Evolutionary conservation across 1,140 invertebrate genomes (phyloP).

Genomic region (Plutomurus gul): DNA sequence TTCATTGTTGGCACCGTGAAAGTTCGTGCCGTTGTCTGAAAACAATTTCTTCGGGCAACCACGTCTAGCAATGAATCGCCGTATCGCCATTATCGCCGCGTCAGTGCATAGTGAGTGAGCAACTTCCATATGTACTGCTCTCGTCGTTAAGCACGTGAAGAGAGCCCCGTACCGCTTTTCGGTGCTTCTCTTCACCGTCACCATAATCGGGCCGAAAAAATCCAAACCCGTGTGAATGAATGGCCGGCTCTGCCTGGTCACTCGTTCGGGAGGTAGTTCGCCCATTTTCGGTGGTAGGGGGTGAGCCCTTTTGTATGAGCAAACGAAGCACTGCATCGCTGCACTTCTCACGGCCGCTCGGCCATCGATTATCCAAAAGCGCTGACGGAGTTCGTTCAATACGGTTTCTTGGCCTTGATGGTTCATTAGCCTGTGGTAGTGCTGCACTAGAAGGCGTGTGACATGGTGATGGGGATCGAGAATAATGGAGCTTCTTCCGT

Average conservation of each 20-base stretch:
- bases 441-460: not conserved
- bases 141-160: constrained; percentile 50
- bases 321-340: not conserved
- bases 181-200: constrained; percentile 1
- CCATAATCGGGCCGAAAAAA: constrained; percentile 46
- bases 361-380: not conserved
- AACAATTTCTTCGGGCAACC: constrained; percentile 45
- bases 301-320: not conserved
- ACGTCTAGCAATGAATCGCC: constrained; percentile 51
- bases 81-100: constrained; percentile 47
- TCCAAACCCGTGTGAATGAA: constrained; percentile 44
- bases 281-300: constrained; percentile 34
- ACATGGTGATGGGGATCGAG: not conserved
- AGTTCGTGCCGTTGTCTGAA: constrained; percentile 55
- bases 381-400: not conserved
- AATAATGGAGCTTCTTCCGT: too few relatives aligned
- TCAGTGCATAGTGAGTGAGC: constrained; percentile 41
- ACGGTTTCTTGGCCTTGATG: not conserved
- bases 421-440: not conserved
- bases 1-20: constrained; percentile 25
- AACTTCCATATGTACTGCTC: constrained; percentile 55
- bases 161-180: constrained; percentile 51
- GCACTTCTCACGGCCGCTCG: not conserved
- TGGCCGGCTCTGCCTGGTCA: not conserved
- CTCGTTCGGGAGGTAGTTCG: constrained; percentile 17